These are phyloP conservation scores for Dascyllus trimaculatus DNA, from an alignment of 2,113 vertebrate species.

Conservation along the genomic window DNA sequence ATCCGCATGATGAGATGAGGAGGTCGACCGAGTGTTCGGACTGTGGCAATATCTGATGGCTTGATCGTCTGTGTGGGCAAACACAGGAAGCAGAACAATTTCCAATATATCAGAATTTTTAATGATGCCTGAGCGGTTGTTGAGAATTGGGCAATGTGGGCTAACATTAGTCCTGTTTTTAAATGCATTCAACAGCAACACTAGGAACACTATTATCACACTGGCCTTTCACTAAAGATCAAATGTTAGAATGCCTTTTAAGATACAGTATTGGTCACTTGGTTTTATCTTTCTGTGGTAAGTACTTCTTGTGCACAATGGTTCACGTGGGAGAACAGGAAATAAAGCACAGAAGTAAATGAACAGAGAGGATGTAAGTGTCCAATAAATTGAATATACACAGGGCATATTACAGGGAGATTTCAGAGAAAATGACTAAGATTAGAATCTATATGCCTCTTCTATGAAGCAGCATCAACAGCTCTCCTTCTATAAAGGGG, in stretches of 20 bases:
- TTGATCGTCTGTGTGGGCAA: slow-evolving; percentile 91
- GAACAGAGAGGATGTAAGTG: not conserved
- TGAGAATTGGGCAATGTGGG: no score
- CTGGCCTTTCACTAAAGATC: no score
- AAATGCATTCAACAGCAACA: no score
- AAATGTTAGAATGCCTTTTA: no score
- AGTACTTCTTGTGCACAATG: not conserved
- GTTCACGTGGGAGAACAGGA: not conserved
- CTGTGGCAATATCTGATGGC: slow-evolving; percentile 94
- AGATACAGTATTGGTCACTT: no score
- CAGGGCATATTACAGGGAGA: not conserved
- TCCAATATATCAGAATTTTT: no score
- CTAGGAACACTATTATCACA: no score
- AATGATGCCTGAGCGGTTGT: no score
- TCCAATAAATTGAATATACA: not conserved
- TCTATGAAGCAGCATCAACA: no score
- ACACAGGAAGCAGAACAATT: not conserved
- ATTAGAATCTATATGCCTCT: not conserved
- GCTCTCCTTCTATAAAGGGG: no score
- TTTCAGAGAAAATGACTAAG: not conserved
- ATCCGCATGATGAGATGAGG: slow-evolving; percentile 98
- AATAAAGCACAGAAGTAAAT: not conserved
- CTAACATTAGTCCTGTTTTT: no score
- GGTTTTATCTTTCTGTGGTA: not conserved
- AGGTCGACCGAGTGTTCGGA: slow-evolving; percentile 92